Evolutionary conservation across 1,140 invertebrate species (phyloP).

Genomic region (Theocolax elegans): DNA sequence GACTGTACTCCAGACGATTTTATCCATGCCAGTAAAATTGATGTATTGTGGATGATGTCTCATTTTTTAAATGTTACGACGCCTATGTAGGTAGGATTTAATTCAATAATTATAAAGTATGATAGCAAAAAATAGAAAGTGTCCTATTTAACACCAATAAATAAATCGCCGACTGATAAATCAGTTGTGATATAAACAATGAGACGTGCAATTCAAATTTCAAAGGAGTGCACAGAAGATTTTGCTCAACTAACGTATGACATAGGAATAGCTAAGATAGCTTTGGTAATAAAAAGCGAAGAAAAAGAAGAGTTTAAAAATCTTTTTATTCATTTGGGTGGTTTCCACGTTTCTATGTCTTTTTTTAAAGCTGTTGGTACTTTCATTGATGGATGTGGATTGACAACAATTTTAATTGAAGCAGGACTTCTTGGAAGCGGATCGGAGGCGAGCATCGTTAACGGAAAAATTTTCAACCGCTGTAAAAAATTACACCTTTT

Average conservation of each 20-base stretch:
- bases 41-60: slow-evolving; percentile 39
- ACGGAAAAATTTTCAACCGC: slow-evolving; percentile 64
- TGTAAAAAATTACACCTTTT: slow-evolving; percentile 64
- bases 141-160: slow-evolving; percentile 51
- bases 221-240: slow-evolving; percentile 46
- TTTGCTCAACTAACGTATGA: slow-evolving; percentile 57
- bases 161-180: slow-evolving; percentile 52
- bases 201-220: slow-evolving; percentile 45
- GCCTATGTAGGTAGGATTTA: slow-evolving; percentile 50
- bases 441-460: slow-evolving; percentile 59
- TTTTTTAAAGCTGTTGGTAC: slow-evolving; percentile 66
- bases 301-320: slow-evolving; percentile 51
- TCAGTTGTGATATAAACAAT: slow-evolving; percentile 57
- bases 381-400: slow-evolving; percentile 61
- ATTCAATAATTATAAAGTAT: slow-evolving; percentile 37
- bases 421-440: slow-evolving; percentile 60
- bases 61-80: slow-evolving; percentile 39
- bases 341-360: slow-evolving; percentile 66
- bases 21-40: no score
- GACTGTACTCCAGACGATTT: neutral
- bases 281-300: slow-evolving; percentile 53
- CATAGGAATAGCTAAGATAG: slow-evolving; percentile 59
- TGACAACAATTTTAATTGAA: slow-evolving; percentile 60
- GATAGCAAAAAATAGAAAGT: slow-evolving; percentile 41
- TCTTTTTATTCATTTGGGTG: slow-evolving; percentile 65